Conservation (phyloP, 2,888 invertebrate species). For the Leptinotarsa peninsularis region DNA sequence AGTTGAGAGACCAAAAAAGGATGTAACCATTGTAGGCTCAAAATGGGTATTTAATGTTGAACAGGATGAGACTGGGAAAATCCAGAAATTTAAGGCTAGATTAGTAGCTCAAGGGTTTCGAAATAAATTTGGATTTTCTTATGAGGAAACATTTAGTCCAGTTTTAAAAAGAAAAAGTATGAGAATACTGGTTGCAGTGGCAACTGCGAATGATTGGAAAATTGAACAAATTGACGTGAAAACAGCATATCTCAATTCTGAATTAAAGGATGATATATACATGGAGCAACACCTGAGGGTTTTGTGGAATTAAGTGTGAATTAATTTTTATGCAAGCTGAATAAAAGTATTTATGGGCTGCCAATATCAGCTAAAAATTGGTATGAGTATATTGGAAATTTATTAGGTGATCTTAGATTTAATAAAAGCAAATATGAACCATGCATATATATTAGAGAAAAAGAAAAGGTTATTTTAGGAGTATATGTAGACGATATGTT, state of each 20-base stretch:
- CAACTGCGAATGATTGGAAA: background rate
- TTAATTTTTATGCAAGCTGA: too few species aligned
- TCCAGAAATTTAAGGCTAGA: background rate
- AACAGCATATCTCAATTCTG: background rate
- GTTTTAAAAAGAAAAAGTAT: background rate
- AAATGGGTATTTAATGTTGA: background rate
- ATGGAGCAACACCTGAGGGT: constrained; percentile 1
- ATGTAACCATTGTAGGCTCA: background rate
- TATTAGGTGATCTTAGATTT: too few species aligned
- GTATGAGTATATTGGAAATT: too few species aligned
- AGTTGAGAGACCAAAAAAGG: background rate
- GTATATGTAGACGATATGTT: too few species aligned
- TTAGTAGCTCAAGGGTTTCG: background rate
- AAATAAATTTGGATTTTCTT: background rate
- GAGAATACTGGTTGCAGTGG: background rate
- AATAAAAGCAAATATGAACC: too few species aligned
- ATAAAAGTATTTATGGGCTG: too few species aligned
- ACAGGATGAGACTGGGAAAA: background rate
- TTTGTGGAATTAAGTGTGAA: background rate
- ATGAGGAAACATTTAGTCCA: constrained; percentile 1
- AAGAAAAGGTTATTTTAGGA: too few species aligned
- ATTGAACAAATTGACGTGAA: background rate
- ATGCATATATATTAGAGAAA: too few species aligned
- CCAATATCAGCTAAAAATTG: too few species aligned
- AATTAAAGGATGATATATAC: background rate